phyloP scores from a whole-genome alignment of 2,888 invertebrate genomes.

The Drosophila multiciliata region DNA sequence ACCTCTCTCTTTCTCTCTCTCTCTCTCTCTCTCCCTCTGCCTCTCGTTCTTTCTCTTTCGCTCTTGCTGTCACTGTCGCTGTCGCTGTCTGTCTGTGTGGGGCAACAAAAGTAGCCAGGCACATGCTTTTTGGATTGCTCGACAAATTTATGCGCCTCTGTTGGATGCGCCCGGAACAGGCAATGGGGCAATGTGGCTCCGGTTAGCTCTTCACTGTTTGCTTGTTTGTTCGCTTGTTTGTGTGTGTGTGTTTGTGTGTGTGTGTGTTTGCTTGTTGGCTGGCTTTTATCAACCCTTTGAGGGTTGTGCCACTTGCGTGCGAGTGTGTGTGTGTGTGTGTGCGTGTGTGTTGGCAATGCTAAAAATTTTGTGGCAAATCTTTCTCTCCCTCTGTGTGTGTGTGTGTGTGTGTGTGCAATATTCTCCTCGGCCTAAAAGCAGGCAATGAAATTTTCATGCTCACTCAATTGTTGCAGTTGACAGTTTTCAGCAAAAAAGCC shows the following conservation, averaged over 20 bases:
- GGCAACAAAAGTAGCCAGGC: conserved; percentile 57
- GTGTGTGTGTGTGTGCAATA: conserved; percentile 39
- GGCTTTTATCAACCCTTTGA: conserved; percentile 61
- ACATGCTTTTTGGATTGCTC: conserved; percentile 64
- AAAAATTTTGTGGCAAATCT: conserved; percentile 50
- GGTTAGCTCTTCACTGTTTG: conserved; percentile 46
- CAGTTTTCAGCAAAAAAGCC: conserved; percentile 28
- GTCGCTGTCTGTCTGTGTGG: background rate
- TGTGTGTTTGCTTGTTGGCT: conserved; percentile 17
- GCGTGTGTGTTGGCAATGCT: conserved; percentile 28
- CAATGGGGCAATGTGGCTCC: conserved; percentile 41
- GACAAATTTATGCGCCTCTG: conserved; percentile 62
- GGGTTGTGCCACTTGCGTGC: conserved; percentile 17
- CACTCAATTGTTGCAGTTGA: conserved; percentile 58
- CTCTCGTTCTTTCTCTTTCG: background rate
- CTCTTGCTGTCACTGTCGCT: conserved; percentile 1
- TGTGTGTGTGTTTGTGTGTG: conserved; percentile 3
- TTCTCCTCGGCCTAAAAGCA: conserved; percentile 57
- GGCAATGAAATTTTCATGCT: conserved; percentile 66
- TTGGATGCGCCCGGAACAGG: conserved; percentile 43
- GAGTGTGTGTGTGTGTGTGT: background rate
- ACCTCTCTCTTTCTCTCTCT: conserved; percentile 26
- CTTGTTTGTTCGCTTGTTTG: conserved; percentile 44
- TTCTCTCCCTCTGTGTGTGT: background rate
- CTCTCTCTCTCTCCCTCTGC: background rate